A percentile compares a stretch with the other conserved stretches of the same genome.
These are phyloP conservation scores for Hippocampus barbouri DNA, from an alignment of 2,113 vertebrate genomes.

Conservation along the genomic window DNA sequence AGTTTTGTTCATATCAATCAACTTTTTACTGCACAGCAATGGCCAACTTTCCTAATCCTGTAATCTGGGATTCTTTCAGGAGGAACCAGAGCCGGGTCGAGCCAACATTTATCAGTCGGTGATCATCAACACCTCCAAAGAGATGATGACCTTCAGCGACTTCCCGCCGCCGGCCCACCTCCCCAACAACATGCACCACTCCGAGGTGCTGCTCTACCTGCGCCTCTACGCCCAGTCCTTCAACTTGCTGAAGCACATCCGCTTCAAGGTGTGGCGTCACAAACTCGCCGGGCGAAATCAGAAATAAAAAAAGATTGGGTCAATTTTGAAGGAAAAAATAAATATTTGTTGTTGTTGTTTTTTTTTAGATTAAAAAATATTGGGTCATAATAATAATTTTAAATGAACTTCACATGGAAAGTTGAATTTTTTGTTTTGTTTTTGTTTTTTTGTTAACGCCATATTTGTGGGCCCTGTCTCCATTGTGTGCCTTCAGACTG, in stretches of 20 bases:
- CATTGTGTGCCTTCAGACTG: conserved; percentile 63
- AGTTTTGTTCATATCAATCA: too few species aligned
- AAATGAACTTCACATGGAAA: too few species aligned
- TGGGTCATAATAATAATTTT: too few species aligned
- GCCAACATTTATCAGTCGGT: conserved; percentile 61
- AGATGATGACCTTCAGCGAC: conserved; percentile 84
- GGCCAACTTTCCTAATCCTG: too few species aligned
- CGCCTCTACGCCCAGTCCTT: conserved; percentile 75
- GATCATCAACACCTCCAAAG: conserved; percentile 83
- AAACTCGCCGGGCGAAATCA: background rate
- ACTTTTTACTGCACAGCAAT: too few species aligned
- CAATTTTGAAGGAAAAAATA: too few species aligned
- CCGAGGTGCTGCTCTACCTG: conserved; percentile 77
- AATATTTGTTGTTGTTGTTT: too few species aligned
- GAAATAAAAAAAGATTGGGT: too few species aligned
- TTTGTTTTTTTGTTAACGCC: too few species aligned
- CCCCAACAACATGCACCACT: conserved; percentile 83
- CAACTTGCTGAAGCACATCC: conserved; percentile 72
- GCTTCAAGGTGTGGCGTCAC: conserved; percentile 67
- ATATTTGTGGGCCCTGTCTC: too few species aligned
- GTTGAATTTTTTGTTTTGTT: too few species aligned
- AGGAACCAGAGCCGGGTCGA: conserved; percentile 27
- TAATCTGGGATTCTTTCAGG: conserved; percentile 11
- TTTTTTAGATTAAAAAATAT: too few species aligned
- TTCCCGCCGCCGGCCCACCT: conserved; percentile 77